Conservation (phyloP, 2,797 vertebrate species). For the Sebastes hopkinsi region DNA sequence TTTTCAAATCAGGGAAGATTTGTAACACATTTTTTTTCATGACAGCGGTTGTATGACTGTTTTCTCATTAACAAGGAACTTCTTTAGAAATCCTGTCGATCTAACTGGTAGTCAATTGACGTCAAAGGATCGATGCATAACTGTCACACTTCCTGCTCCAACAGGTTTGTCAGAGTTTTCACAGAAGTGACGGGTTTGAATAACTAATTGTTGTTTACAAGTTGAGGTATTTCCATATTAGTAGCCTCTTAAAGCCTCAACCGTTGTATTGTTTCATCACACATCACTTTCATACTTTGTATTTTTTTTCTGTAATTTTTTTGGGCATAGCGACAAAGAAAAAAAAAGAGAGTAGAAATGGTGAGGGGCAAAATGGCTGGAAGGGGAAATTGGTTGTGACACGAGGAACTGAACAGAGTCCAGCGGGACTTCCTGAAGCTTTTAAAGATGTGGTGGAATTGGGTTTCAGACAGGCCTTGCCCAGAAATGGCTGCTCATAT, state of each 20-base stretch:
- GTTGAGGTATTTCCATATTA: background rate
- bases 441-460: slow-evolving; percentile 66
- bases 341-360: background rate
- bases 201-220: background rate
- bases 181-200: background rate
- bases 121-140: background rate
- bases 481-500: slow-evolving; percentile 63
- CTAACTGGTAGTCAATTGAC: background rate
- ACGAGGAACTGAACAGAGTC: slow-evolving; percentile 58
- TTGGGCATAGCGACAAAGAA: background rate
- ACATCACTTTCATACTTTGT: background rate
- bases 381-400: slow-evolving; percentile 69
- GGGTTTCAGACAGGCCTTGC: slow-evolving; percentile 64
- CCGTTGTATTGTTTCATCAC: background rate
- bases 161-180: background rate
- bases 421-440: slow-evolving; percentile 72
- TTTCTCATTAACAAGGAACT: background rate
- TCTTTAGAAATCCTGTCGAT: background rate
- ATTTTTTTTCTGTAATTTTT: background rate
- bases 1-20: background rate
- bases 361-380: slow-evolving; percentile 13
- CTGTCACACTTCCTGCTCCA: background rate
- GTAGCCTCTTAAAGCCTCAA: background rate
- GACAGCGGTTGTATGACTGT: background rate
- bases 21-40: background rate